A percentile compares a stretch with the other conserved stretches of the same genome.
Evolutionary conservation across 2,888 invertebrate genomes (phyloP).

Genomic region (Cyclophora punctaria): DNA sequence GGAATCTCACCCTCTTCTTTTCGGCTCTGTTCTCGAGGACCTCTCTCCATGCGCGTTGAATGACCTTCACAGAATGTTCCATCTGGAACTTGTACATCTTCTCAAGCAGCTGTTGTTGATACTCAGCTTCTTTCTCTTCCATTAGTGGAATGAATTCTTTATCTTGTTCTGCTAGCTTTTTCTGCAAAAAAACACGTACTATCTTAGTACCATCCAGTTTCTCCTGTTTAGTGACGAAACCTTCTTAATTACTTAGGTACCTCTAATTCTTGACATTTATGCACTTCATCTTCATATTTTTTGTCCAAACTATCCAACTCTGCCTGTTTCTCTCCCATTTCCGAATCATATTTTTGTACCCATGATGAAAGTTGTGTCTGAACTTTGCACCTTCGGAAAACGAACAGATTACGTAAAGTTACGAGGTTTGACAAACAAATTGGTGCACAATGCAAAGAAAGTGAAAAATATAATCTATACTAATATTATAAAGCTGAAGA

Average conservation of each 20-base stretch:
- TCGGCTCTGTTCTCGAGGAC: slow-evolving; percentile 53
- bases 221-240: too few relatives aligned
- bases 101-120: slow-evolving; percentile 67
- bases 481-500: too few relatives aligned
- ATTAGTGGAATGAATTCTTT: slow-evolving; percentile 67
- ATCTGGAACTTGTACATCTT: slow-evolving; percentile 63
- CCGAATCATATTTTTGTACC: slow-evolving; percentile 75
- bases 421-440: not conserved
- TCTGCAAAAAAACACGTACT: not conserved
- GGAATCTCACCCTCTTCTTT: slow-evolving; percentile 51
- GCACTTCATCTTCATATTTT: slow-evolving; percentile 64
- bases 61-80: slow-evolving; percentile 60
- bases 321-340: slow-evolving; percentile 73
- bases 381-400: slow-evolving; percentile 57
- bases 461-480: not conserved
- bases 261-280: slow-evolving; percentile 57
- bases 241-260: slow-evolving; percentile 33
- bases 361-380: slow-evolving; percentile 73
- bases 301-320: slow-evolving; percentile 67
- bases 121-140: slow-evolving; percentile 73
- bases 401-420: not conserved
- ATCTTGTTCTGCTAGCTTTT: slow-evolving; percentile 8
- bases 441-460: not conserved
- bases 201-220: too few relatives aligned
- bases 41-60: slow-evolving; percentile 58